Evolutionary conservation across 2,888 invertebrate species (phyloP), one percentile per base, ranked within the genome.

Genomic region (Scaptomyza cyrtandrae): DNA sequence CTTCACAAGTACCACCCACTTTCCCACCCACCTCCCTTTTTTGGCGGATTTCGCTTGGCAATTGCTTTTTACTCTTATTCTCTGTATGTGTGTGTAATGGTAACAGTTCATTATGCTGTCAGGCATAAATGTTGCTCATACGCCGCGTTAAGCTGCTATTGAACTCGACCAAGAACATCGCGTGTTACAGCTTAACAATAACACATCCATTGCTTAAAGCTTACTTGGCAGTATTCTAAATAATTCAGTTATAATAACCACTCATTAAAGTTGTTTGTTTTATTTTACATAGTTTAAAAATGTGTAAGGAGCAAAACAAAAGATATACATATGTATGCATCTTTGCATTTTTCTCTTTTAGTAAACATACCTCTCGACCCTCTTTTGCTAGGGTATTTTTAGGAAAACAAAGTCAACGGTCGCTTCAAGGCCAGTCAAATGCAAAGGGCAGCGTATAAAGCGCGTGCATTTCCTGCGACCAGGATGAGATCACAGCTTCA

Each of bases 391-490:
- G 58, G 37, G 50, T 55, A 55, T 37, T 3, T n/a, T 6, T 6
- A 10, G 13, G 3, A 13, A 46, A 27, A 13, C 7, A 6, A 33
- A 54, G 71, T 60, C 71, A 59, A 52, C 27, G 72, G 13, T 37
- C 64, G 43, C n/a, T 16, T 10, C 58, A 71, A 71, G 71, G 71
- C n/a, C 58, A 58, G 37, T 16, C 6, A 5, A 19, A 41, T 16
- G 16, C 16, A n/a, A n/a, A 27, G 16, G 7, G 11, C 14, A 16
- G 10, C 10, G 16, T 13, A 19, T 60, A 6, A 4, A n/a, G 37
- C 35, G 48, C 14, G 49, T 44, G 81, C 81, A 83, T 16, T 69
- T 71, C 70, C 71, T 71, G 53, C 56, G 80, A 72, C 48, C 50
- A 60, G 57, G 64, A 70, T 69, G 24, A 24, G 24, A 24, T 24